Evolutionary conservation across 2,113 vertebrate species (phyloP), one percentile per base, ranked within the genome.

Genomic region (Neotragus moschatus): DNA sequence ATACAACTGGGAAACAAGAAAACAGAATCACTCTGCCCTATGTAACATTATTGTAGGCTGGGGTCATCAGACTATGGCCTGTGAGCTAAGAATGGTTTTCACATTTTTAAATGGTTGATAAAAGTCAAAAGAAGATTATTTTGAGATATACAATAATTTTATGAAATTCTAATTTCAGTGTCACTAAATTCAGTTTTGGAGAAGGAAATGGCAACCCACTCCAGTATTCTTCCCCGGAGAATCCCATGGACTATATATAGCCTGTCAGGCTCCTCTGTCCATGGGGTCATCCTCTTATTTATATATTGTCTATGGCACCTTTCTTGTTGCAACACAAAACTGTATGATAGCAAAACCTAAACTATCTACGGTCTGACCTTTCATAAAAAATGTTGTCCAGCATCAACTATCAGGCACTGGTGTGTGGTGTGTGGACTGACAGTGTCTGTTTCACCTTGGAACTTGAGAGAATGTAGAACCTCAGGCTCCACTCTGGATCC

Each of bases 81-180:
- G 1, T 23, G 49, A 79, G 33, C 49, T 88, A 53, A 95, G 79
- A 93, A 96, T 47, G 49, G 56, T 25, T 91, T 91, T 73, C 51
- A 63, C 19, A 53, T 53, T 79, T 93, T 92, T 87, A 70, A 90
- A 80, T 63, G 39, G 51, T 79, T 28, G 16, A 47, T 70, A 84
- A 90, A 70, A 36, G 49, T 55, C 2, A 75, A 70, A 66, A 66
- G n/a, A 96, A 58, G 33, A 96, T 56, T 75, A 94, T 92, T 87
- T 95, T 39, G 43, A 88, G 51, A 80, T 73, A 19, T 33, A 88
- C 81, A 58, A 91, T 96, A 61, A 33, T 49, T 97, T 89, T 26
- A 93, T 87, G 43, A 70, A 95, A 95, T 94, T 97, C 47, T 94
- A 66, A 96, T 94, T 79, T 95, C 66, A 84, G 6, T 66, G 26